A percentile compares a stretch with the other conserved stretches of the same genome.
phyloP scores from a whole-genome alignment of 2,888 invertebrate species.

The Phytoseiulus persimilis region DNA sequence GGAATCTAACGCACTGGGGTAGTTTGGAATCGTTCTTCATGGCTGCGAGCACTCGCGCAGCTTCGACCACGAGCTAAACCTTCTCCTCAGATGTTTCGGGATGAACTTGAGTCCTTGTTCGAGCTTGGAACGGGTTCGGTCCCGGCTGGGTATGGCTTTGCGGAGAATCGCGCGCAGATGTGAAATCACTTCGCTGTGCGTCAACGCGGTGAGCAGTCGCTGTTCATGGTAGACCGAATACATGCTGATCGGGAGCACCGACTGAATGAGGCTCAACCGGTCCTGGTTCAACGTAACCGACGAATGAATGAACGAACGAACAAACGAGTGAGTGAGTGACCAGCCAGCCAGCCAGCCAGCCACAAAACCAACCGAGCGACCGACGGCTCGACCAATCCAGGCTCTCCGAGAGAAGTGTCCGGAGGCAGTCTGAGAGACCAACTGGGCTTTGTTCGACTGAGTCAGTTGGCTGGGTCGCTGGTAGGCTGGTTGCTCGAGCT shows the following conservation, averaged over 20 bases:
- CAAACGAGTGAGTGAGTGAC: neutral
- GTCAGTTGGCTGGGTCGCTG: neutral
- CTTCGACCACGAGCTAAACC: conserved; percentile 17
- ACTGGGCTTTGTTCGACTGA: neutral
- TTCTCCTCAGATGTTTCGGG: neutral
- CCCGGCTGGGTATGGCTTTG: neutral
- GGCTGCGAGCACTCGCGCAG: neutral
- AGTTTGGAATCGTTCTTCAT: neutral
- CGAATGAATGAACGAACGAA: neutral
- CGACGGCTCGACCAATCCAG: neutral
- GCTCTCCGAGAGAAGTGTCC: neutral
- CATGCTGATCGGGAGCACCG: neutral
- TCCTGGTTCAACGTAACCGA: neutral
- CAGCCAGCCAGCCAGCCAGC: neutral
- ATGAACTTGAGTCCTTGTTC: conserved; percentile 30
- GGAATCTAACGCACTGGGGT: no score
- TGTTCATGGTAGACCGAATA: conserved; percentile 20
- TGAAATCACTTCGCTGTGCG: neutral
- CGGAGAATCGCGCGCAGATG: neutral
- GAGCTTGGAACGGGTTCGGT: neutral
- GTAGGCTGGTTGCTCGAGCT: neutral
- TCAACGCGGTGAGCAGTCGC: conserved; percentile 5
- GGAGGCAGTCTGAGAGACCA: neutral
- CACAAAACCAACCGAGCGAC: no score
- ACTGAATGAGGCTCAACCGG: neutral